Conservation (phyloP, 1,140 invertebrate genomes). For the Drosophila yakuba region DNA sequence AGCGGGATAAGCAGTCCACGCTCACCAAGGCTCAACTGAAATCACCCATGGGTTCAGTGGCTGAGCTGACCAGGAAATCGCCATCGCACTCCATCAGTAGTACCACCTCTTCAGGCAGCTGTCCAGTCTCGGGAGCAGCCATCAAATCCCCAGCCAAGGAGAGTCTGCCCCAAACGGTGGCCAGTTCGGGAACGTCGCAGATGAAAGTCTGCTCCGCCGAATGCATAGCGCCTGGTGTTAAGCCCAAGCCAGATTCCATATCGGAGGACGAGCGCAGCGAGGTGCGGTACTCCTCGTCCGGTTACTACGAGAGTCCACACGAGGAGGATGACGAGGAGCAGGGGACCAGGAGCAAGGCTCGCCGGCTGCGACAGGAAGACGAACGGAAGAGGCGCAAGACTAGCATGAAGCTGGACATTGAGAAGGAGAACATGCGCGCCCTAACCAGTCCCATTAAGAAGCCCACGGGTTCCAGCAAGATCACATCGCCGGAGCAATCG, state of each 20-base stretch:
- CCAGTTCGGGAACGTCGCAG: slow-evolving; percentile 31
- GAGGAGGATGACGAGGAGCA: slow-evolving; percentile 86
- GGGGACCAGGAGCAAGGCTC: slow-evolving; percentile 47
- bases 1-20: slow-evolving; percentile 12
- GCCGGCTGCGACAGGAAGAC: slow-evolving; percentile 76
- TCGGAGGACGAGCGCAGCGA: slow-evolving; percentile 89
- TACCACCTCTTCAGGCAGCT: slow-evolving; percentile 87
- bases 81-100: slow-evolving; percentile 86
- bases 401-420: slow-evolving; percentile 84
- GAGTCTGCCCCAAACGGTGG: slow-evolving; percentile 61
- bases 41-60: slow-evolving; percentile 60
- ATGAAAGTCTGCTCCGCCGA: slow-evolving; percentile 51
- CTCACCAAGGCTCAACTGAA: slow-evolving; percentile 30
- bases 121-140: slow-evolving; percentile 86
- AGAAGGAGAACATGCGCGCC: slow-evolving; percentile 82
- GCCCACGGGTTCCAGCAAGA: slow-evolving; percentile 8
- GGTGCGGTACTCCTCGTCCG: slow-evolving; percentile 90
- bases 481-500: slow-evolving; percentile 67
- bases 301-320: slow-evolving; percentile 92
- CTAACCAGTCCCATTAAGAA: slow-evolving; percentile 82
- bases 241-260: slow-evolving; percentile 85
- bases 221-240: not conserved
- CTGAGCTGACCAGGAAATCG: slow-evolving; percentile 73
- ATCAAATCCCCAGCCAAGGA: slow-evolving; percentile 69
- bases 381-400: slow-evolving; percentile 80